These are phyloP conservation scores for Drosophila leontia DNA, from an alignment of 1,140 invertebrate genomes.

Conservation along the genomic window DNA sequence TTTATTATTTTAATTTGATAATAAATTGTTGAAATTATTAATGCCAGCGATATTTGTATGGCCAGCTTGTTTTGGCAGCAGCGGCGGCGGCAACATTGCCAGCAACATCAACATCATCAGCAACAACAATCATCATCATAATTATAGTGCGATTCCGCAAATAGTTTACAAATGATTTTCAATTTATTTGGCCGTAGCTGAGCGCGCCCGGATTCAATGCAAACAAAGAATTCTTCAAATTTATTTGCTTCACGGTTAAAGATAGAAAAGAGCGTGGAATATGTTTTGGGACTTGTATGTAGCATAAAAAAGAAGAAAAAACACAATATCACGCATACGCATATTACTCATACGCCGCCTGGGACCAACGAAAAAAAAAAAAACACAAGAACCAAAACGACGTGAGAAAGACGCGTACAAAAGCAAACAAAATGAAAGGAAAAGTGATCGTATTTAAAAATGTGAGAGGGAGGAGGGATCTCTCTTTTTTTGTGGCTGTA, in stretches of 20 bases:
- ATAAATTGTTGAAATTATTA: conserved; percentile 78
- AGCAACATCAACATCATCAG: conserved; percentile 21
- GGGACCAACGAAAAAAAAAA: conserved; percentile 14
- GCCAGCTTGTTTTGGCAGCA: conserved; percentile 63
- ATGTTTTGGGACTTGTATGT: conserved; percentile 52
- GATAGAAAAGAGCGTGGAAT: conserved; percentile 42
- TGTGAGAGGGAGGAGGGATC: not conserved
- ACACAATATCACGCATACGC: conserved; percentile 50
- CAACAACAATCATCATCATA: conserved; percentile 45
- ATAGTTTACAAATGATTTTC: conserved; percentile 72
- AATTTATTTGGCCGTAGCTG: conserved; percentile 28
- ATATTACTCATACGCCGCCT: conserved; percentile 74
- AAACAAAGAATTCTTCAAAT: conserved; percentile 73
- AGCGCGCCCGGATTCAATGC: conserved; percentile 30
- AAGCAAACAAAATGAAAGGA: conserved; percentile 29
- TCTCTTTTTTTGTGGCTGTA: conserved; percentile 1
- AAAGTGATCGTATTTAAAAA: conserved; percentile 10
- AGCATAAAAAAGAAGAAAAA: conserved; percentile 22
- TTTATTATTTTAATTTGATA: conserved; percentile 64
- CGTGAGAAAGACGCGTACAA: conserved; percentile 41
- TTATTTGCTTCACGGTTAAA: conserved; percentile 61
- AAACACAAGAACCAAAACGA: conserved; percentile 17
- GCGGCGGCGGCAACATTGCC: conserved; percentile 31
- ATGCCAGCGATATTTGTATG: conserved; percentile 45
- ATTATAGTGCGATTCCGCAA: conserved; percentile 41